phyloP scores from a whole-genome alignment of 37 sponge, comb jelly and placozoan species.

The Chondrilla cf. caribensis region DNA sequence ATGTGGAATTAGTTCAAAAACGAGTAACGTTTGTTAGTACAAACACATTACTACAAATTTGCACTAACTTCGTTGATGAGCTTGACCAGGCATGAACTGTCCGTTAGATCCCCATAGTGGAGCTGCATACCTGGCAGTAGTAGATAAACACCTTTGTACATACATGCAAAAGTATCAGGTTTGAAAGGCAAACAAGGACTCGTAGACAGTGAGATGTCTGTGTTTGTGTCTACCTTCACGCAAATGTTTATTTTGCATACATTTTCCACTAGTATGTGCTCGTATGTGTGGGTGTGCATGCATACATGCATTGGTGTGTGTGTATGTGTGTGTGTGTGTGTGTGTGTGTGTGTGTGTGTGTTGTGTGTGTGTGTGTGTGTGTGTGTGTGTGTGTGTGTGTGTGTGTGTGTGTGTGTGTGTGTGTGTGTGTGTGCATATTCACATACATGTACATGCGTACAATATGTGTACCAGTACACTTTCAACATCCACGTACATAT shows the following conservation, averaged over 20 bases:
- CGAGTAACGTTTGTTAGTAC: background rate
- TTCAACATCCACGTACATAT: too few species aligned
- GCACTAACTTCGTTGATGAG: slow-evolving; percentile 62
- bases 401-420: background rate
- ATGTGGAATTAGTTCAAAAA: too few species aligned
- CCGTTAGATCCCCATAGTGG: slow-evolving; percentile 94
- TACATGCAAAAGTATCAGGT: background rate
- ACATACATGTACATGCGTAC: background rate
- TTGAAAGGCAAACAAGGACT: too few species aligned
- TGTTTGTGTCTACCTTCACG: too few species aligned
- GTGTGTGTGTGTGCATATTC: background rate
- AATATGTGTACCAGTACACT: too few species aligned
- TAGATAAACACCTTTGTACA: background rate
- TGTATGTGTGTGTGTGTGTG: background rate
- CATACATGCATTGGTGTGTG: background rate
- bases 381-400: background rate
- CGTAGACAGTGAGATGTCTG: too few species aligned
- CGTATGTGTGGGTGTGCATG: too few species aligned
- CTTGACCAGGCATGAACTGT: slow-evolving; percentile 81
- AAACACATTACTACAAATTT: too few species aligned
- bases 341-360: background rate
- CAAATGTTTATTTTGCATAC: too few species aligned
- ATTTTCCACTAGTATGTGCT: too few species aligned
- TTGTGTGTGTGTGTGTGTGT: background rate
- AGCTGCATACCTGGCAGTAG: slow-evolving; percentile 57